phyloP scores from a whole-genome alignment of 2,113 vertebrate species.

The Scopus umbretta region DNA sequence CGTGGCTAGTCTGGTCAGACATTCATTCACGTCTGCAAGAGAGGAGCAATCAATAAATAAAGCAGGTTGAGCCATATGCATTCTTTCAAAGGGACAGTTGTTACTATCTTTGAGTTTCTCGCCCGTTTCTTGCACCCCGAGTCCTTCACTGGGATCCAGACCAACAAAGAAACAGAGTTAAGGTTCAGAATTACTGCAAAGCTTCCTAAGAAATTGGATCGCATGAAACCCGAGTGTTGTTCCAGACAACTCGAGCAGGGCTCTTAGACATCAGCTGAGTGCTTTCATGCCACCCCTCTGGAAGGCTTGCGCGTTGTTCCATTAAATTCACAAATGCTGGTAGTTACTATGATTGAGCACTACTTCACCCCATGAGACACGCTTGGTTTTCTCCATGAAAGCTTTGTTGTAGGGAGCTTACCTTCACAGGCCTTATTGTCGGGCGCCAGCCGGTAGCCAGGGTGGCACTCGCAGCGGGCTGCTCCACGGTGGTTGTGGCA shows the following conservation, averaged over 20 bases:
- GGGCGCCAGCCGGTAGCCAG: constrained; percentile 75
- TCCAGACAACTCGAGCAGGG: background rate
- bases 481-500: constrained; percentile 74
- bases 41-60: rapidly evolving
- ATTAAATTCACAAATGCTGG: rapidly evolving
- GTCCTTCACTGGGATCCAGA: background rate
- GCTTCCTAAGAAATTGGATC: background rate
- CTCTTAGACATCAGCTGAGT: background rate
- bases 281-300: background rate
- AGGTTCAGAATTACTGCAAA: background rate
- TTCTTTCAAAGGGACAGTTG: rapidly evolving
- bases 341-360: rapidly evolving
- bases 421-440: constrained; percentile 85
- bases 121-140: background rate
- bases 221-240: rapidly evolving
- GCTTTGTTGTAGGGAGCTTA: background rate
- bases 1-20: constrained; percentile 63
- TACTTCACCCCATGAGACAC: rapidly evolving
- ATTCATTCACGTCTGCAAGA: constrained; percentile 87
- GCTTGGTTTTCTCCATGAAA: rapidly evolving
- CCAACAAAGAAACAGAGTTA: too few species aligned
- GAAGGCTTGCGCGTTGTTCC: rapidly evolving
- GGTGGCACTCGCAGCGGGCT: constrained; percentile 78
- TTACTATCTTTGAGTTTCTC: background rate
- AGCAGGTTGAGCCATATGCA: rapidly evolving